Evolutionary conservation across 1,140 invertebrate genomes (phyloP), one percentile per base, ranked within the genome.

Genomic region (Pissodes strobi): DNA sequence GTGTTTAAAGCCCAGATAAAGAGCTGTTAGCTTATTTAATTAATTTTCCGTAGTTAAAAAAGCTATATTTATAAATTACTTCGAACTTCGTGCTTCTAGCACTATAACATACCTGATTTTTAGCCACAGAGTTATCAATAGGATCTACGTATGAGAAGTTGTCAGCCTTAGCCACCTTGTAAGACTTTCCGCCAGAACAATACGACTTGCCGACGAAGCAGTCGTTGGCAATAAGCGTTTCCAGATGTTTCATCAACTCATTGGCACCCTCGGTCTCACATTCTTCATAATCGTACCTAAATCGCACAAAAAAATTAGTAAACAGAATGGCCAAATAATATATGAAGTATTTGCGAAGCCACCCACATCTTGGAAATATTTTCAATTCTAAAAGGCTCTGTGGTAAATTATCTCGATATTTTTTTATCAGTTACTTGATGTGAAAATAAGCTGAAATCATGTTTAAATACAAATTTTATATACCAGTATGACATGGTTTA

Each of bases 251-350:
- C 87, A 99, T 94, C 89, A 98, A 91, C 76, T 91, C 82, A 70
- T 94, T 90, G 48, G 93, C 94, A 22, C 85, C 85, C n/a, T 87
- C 90, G 17, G 86, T 79, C 46, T 94, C 91, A 76, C 94, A 95
- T 75, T 97, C 93, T 81, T 99, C 97, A 82, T 98, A 99, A 81
- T 99, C 97, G 78, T 98, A 97, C 73, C 91, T 92, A 53, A 63
- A 69, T n/a, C n/a, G n/a, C 41, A 62, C 25, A 63, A 25, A 58
- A 46, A 18, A 19, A 21, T 5, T 8, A 19, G 19, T 46, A 21
- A 10, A 19, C 19, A 17, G 2, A 46, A 10, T 18, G 10, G 6
- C 43, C 2, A n/a, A 39, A 27, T 5, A 39, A 39, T 39, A 39
- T 39, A 4, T 13, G 4, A 5, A 17, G 38, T n/a, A n/a, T n/a